Evolutionary conservation across 1,140 invertebrate genomes (phyloP).

Genomic region (Brachionus asplanchnoidis): DNA sequence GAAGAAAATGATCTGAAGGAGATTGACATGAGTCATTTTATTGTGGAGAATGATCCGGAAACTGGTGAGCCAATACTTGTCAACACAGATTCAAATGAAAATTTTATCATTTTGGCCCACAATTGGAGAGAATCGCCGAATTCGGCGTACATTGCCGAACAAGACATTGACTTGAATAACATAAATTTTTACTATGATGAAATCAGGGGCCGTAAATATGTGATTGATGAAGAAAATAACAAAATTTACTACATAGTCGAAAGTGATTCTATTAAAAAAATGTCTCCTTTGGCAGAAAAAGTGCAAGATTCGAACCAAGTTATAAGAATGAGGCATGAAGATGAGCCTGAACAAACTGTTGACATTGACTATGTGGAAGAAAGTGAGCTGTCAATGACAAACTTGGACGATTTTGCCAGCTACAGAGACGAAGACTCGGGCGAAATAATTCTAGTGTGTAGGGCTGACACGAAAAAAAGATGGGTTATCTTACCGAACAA

Average conservation of each 20-base stretch:
- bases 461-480: not conserved
- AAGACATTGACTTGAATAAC: not conserved
- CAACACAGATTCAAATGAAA: not conserved
- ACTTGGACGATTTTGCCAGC: not conserved
- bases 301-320: slow-evolving; percentile 25
- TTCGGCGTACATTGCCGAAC: not conserved
- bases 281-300: not conserved
- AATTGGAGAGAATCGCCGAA: not conserved
- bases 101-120: not conserved
- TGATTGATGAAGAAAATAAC: slow-evolving; percentile 3
- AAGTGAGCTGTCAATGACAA: not conserved
- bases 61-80: not conserved
- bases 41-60: not conserved
- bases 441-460: not conserved
- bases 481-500: slow-evolving; percentile 21
- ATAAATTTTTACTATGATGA: not conserved
- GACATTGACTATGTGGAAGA: not conserved
- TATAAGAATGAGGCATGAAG: not conserved
- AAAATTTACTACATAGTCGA: slow-evolving; percentile 4
- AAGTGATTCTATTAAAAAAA: not conserved
- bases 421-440: not conserved
- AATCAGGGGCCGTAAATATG: not conserved
- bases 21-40: not conserved
- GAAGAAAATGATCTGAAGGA: slow-evolving; percentile 13
- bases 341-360: not conserved